A percentile compares a stretch with the other conserved stretches of the same genome.
These are phyloP conservation scores for Calyptomena viridis DNA, from an alignment of 2,113 vertebrate species.

Conservation along the genomic window DNA sequence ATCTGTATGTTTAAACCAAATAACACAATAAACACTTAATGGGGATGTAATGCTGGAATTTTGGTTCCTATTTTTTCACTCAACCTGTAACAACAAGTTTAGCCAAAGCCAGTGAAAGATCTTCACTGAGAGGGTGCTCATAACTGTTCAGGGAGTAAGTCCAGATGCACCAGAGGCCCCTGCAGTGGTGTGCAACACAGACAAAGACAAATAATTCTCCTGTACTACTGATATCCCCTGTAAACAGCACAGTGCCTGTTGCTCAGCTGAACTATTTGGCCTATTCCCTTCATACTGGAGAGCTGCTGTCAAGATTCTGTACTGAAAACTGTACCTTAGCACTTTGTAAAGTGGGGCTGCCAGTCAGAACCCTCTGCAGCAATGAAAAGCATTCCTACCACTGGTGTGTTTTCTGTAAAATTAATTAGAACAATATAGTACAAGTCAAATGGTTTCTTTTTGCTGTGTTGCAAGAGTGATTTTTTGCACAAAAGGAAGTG, in stretches of 20 bases:
- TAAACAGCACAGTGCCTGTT: neutral
- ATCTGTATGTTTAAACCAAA: neutral
- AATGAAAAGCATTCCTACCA: neutral
- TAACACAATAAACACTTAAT: neutral
- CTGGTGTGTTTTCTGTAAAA: neutral
- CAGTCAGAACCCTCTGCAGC: neutral
- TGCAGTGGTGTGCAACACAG: fast-evolving
- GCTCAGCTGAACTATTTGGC: neutral
- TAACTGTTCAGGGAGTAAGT: neutral
- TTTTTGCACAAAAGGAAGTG: neutral
- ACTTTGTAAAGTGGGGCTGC: neutral
- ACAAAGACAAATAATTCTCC: neutral
- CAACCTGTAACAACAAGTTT: neutral
- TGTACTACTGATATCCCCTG: neutral
- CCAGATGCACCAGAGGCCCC: neutral
- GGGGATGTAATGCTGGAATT: neutral
- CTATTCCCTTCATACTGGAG: neutral
- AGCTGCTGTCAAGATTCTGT: neutral
- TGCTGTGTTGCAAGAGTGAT: neutral
- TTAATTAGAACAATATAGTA: neutral
- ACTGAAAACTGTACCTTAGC: neutral
- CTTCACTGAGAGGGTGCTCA: neutral
- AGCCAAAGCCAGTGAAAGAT: neutral
- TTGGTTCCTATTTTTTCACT: neutral
- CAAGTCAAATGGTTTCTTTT: neutral